Evolutionary conservation across 2,113 vertebrate species (phyloP).

Genomic region (Elanoides forficatus): DNA sequence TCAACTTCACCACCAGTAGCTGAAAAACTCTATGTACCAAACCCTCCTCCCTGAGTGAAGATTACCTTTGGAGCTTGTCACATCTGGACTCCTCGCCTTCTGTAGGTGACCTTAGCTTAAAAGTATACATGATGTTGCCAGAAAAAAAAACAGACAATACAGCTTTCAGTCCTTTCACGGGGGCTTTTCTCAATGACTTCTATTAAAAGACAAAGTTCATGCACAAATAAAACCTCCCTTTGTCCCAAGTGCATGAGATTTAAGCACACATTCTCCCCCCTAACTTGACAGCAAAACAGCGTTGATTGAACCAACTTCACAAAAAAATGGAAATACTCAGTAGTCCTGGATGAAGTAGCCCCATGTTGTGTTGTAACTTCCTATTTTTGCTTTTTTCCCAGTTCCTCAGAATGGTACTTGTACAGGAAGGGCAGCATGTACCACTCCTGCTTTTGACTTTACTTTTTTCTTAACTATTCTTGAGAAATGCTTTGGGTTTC

Average conservation of each 20-base stretch:
- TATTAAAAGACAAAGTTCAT: not conserved
- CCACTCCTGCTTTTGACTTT: not conserved
- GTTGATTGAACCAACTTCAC: not conserved
- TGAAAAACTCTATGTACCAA: not conserved
- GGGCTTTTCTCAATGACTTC: not conserved
- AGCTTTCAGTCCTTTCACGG: not conserved
- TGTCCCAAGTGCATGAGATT: not conserved
- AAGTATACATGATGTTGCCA: not conserved
- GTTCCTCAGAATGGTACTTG: not conserved
- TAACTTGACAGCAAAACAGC: not conserved
- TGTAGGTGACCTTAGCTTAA: not conserved
- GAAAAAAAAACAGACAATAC: not conserved
- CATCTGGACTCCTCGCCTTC: not conserved
- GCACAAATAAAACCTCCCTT: not conserved
- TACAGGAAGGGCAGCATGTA: not conserved
- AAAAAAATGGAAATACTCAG: not conserved
- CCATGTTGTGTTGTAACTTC: not conserved
- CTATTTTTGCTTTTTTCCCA: not conserved
- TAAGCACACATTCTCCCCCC: not conserved
- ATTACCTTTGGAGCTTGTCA: not conserved
- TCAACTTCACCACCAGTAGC: not conserved
- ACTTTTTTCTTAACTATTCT: not conserved
- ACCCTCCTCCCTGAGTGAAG: not conserved
- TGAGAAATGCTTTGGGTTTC: not conserved
- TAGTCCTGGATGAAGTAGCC: not conserved